A percentile compares a stretch with the other conserved stretches of the same genome.
phyloP scores from a whole-genome alignment of 2,888 invertebrate species.

The Petrophora chlorosata region DNA sequence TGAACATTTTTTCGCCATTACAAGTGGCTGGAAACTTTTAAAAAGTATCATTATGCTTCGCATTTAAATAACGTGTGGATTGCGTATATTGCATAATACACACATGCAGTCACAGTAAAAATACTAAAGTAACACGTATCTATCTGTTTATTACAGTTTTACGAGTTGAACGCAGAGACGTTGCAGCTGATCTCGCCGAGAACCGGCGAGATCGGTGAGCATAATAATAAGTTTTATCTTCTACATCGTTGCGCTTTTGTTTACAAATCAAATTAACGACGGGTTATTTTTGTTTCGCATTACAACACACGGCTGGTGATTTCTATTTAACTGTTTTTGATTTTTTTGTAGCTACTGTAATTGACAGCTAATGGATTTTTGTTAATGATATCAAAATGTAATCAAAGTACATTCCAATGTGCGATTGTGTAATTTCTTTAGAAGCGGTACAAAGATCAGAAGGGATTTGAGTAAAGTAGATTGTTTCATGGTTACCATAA shows the following conservation, averaged over 20 bases:
- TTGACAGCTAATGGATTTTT: constrained; percentile 37
- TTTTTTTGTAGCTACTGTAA: constrained; percentile 27
- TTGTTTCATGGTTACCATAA: neutral
- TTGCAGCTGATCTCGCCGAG: constrained; percentile 1
- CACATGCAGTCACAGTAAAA: too few species aligned
- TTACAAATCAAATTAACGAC: constrained; percentile 59
- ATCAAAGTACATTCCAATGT: constrained; percentile 18
- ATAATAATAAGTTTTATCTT: constrained; percentile 45
- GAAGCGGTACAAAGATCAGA: constrained; percentile 1
- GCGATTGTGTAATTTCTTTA: neutral
- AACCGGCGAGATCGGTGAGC: neutral
- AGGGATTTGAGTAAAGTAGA: constrained; percentile 3
- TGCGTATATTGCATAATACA: too few species aligned
- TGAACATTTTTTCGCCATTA: too few species aligned
- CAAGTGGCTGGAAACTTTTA: too few species aligned
- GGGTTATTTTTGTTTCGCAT: constrained; percentile 61
- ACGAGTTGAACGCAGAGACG: neutral
- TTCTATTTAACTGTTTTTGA: constrained; percentile 40
- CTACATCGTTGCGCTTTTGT: constrained; percentile 49
- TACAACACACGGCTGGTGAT: constrained; percentile 57
- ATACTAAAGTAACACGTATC: too few species aligned
- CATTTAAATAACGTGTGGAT: too few species aligned
- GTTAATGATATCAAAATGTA: constrained; percentile 24
- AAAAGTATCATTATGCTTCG: too few species aligned
- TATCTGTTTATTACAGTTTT: neutral